Evolutionary conservation across 2,888 invertebrate genomes (phyloP).

Genomic region (Drosophila mayaguana): DNA sequence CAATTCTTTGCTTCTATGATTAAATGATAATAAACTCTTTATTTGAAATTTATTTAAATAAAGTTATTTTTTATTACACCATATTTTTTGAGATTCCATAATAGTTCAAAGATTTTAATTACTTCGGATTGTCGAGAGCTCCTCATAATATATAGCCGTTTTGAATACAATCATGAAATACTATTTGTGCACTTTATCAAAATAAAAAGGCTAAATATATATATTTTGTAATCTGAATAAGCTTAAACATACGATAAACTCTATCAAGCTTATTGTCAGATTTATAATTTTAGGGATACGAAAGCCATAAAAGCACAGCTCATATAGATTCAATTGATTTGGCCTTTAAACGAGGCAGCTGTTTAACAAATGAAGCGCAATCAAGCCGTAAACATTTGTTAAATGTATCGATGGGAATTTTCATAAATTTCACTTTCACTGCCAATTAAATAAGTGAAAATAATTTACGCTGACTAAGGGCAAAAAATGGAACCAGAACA

Average conservation of each 20-base stretch:
- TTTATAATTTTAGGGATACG: not conserved
- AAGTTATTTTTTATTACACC: too few relatives aligned
- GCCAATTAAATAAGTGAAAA: slow-evolving; percentile 77
- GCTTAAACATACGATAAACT: not conserved
- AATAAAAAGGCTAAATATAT: not conserved
- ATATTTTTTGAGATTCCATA: too few relatives aligned
- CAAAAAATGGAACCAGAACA: slow-evolving; percentile 48
- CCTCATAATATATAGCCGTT: too few relatives aligned
- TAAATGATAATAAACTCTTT: too few relatives aligned
- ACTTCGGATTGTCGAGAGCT: too few relatives aligned
- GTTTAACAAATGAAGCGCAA: slow-evolving; percentile 54
- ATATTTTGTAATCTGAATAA: not conserved
- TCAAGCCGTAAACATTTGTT: slow-evolving; percentile 35
- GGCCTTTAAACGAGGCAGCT: slow-evolving; percentile 35
- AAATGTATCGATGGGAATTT: slow-evolving; percentile 54
- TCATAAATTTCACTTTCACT: slow-evolving; percentile 56
- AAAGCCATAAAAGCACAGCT: not conserved
- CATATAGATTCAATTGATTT: slow-evolving; percentile 9
- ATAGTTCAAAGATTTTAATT: too few relatives aligned
- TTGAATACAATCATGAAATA: not conserved
- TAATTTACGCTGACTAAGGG: slow-evolving; percentile 65
- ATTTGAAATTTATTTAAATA: too few relatives aligned
- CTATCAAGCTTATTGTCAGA: not conserved
- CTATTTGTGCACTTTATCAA: accelerated
- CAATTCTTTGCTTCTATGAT: not conserved